Percentiles rank a stretch among this genome's conserved stretches.
These are phyloP conservation scores for Blomia tropicalis DNA, from an alignment of 2,888 invertebrate species.

Conservation along the genomic window DNA sequence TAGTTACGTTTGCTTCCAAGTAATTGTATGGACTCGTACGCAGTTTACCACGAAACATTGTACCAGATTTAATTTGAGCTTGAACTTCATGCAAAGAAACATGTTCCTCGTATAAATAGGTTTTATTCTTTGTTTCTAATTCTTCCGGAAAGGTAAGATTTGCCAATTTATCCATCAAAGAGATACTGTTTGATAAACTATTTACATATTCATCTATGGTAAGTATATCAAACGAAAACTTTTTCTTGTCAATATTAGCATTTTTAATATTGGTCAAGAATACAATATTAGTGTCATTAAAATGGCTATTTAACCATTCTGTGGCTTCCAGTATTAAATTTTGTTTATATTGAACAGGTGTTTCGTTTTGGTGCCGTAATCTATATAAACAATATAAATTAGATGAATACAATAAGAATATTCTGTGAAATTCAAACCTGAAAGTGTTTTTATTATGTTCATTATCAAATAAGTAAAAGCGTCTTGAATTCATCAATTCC, in stretches of 20 bases:
- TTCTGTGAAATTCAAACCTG: too few species aligned
- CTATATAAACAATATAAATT: too few species aligned
- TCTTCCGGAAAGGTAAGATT: slow-evolving; percentile 12
- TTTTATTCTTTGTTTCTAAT: slow-evolving; percentile 9
- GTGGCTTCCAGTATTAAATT: slow-evolving; percentile 66
- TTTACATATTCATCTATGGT: slow-evolving; percentile 50
- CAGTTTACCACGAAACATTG: slow-evolving; percentile 53
- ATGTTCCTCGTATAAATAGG: slow-evolving; percentile 59
- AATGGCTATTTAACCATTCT: slow-evolving; percentile 65
- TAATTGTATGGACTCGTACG: slow-evolving; percentile 77
- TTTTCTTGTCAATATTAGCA: slow-evolving; percentile 44
- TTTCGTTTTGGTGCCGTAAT: slow-evolving; percentile 62
- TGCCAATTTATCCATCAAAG: slow-evolving; percentile 61
- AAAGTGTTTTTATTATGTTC: slow-evolving; percentile 73
- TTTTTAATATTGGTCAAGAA: slow-evolving; percentile 67
- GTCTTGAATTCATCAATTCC: slow-evolving; percentile 59
- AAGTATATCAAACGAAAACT: slow-evolving; percentile 34
- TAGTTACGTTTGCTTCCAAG: slow-evolving; percentile 59
- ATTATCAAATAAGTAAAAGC: slow-evolving; percentile 84
- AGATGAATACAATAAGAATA: too few species aligned
- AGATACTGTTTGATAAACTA: slow-evolving; percentile 48
- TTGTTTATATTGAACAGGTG: slow-evolving; percentile 76
- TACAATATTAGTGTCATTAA: slow-evolving; percentile 43
- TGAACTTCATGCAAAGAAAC: slow-evolving; percentile 59
- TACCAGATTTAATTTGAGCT: slow-evolving; percentile 58